Base-by-base conservation (phyloP, 1,140 invertebrate genomes). In the Batillaria attramentaria region DNA sequence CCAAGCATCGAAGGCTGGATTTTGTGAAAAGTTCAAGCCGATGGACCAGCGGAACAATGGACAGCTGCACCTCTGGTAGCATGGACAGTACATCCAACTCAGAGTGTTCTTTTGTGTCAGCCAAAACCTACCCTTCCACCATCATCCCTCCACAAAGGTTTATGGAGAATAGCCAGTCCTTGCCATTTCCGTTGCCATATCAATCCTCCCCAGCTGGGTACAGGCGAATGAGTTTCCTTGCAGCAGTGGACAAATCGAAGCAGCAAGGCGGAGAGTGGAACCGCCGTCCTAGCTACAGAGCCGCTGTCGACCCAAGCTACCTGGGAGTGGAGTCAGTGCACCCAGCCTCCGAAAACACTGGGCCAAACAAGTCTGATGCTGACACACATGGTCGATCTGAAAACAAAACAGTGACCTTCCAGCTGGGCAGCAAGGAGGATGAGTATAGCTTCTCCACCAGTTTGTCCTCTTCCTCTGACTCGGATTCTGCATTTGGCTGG, bases 371-470 rank as follows among this genome's bases (percentile, higher is more conserved):
- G 6, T 18, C 28, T 66, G 41, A 5, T 16, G n/a, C 37, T 35
- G 39, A 41, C 42, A 31, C 37, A 28, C 20, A 24, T 37, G 74
- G 10, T 1, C 46, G 41, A n/a, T 8, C 54, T 13, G 73, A 75
- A 35, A 75, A 70, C 28, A 73, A 73, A 35, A 79, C 54, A 6
- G 78, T 79, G 39, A 79, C 69, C 37, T 79, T 79, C 37, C 78
- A 73, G 41, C 42, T 79, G 41, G 66, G 31, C 3, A 42, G 46
- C 1, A 24, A 20, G 10, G 3, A 33, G 3, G 1, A 46, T 28
- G 39, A 0, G 66, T 46, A 24, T 24, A 42, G 13, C 4, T 70
- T 42, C 13, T 4, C 41, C 24, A 46, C 68, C 39, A 70, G 68
- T 31, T 70, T 70, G 13, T 69, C 66, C 13, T 70, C 68, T 2